Evolutionary conservation across 2,113 vertebrate species (phyloP).

Genomic region (Xiphophorus couchianus): DNA sequence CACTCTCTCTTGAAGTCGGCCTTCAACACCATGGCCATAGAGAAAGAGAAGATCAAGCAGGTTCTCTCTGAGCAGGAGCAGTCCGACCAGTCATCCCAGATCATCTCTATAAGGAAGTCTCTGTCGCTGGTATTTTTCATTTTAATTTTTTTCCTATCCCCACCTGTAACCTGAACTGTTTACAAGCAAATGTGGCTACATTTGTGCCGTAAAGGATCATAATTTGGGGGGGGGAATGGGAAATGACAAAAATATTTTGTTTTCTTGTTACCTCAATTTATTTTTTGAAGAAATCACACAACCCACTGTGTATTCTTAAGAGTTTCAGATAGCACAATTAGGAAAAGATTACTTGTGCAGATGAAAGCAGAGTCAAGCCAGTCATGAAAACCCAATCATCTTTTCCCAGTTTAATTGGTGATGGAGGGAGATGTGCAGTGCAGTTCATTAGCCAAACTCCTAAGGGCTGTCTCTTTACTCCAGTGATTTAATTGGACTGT

Average conservation of each 20-base stretch:
- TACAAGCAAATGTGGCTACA: background rate
- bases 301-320: conserved; percentile 9
- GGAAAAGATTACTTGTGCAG: conserved; percentile 7
- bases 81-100: conserved; percentile 86
- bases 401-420: conserved; percentile 53
- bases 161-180: conserved; percentile 2
- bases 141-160: background rate
- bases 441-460: conserved; percentile 67
- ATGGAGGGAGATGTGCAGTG: conserved; percentile 38
- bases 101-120: conserved; percentile 92
- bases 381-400: conserved; percentile 37
- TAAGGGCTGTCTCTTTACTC: conserved; percentile 42
- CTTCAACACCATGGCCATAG: conserved; percentile 98
- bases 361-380: conserved; percentile 33
- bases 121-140: conserved; percentile 90
- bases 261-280: conserved; percentile 8
- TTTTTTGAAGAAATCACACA: conserved; percentile 23
- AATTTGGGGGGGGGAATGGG: background rate
- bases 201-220: background rate
- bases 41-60: conserved; percentile 98
- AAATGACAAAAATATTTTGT: conserved; percentile 1
- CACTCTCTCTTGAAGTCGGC: conserved; percentile 98
- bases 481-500: conserved; percentile 68
- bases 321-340: conserved; percentile 16
- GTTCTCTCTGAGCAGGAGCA: conserved; percentile 93